Percentiles rank a stretch among this genome's conserved stretches.
Evolutionary conservation across 2,113 vertebrate genomes (phyloP).

Genomic region (Benitochromis conjunctus): DNA sequence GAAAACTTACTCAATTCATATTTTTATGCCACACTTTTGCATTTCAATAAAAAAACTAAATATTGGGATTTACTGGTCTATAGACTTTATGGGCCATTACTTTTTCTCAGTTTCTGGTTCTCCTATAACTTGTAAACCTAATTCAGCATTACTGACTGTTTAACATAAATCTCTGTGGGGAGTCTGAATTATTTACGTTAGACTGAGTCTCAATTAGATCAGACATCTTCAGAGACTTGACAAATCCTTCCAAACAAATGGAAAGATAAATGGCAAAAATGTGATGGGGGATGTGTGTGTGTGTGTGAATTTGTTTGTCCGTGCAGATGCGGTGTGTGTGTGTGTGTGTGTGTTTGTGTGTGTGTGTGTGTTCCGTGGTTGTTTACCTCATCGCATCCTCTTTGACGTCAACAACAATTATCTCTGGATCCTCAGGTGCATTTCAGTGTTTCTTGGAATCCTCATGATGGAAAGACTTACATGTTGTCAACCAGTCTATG

Average conservation of each 20-base stretch:
- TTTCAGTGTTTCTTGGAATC: slow-evolving; percentile 10
- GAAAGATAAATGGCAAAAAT: slow-evolving; percentile 33
- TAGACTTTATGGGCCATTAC: background rate
- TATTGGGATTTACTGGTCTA: background rate
- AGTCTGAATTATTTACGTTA: slow-evolving; percentile 56
- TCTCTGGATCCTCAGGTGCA: slow-evolving; percentile 21
- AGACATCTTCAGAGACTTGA: slow-evolving; percentile 46
- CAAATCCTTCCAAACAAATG: slow-evolving; percentile 46
- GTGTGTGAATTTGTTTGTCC: background rate
- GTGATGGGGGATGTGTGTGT: background rate
- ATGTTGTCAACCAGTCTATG: background rate
- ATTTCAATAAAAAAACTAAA: background rate
- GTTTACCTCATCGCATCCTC: background rate
- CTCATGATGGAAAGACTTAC: slow-evolving; percentile 36
- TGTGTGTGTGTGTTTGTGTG: background rate
- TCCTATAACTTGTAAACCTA: background rate
- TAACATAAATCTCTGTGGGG: slow-evolving; percentile 1
- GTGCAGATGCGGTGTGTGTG: too few species aligned
- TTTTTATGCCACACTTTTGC: background rate
- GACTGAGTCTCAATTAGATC: slow-evolving; percentile 47
- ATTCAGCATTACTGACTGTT: background rate
- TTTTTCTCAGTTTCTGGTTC: background rate
- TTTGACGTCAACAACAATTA: slow-evolving; percentile 34
- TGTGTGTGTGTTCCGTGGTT: background rate
- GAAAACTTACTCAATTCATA: background rate